Evolutionary conservation across 2,113 vertebrate genomes (phyloP).

Genomic region (Montifringilla adamsi): DNA sequence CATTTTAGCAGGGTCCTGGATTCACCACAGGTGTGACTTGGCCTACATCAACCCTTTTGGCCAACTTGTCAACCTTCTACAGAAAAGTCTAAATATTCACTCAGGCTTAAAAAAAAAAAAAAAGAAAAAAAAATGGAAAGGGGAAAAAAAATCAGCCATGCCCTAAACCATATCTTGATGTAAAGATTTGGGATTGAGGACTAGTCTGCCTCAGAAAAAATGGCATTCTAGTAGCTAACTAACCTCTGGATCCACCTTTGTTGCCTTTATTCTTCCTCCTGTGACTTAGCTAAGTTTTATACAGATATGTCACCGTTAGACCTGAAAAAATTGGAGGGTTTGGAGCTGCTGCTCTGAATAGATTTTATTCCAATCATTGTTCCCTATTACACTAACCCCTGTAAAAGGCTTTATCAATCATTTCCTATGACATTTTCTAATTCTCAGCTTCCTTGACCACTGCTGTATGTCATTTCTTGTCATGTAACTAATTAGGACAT

Average conservation of each 20-base stretch:
- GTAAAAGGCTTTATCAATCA: background rate
- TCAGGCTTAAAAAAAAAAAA: background rate
- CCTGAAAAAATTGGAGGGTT: background rate
- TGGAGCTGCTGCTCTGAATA: background rate
- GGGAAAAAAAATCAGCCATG: rapidly evolving
- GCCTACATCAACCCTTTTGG: background rate
- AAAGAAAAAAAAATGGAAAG: too few relatives aligned
- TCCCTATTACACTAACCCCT: background rate
- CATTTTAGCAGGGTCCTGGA: background rate
- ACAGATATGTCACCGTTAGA: background rate
- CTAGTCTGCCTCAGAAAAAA: background rate
- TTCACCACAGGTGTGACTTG: background rate
- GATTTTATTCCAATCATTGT: background rate
- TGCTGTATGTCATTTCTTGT: background rate
- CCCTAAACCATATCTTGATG: background rate
- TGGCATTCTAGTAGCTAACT: background rate
- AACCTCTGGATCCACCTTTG: background rate
- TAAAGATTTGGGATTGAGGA: background rate
- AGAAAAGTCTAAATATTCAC: background rate
- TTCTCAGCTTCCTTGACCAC: background rate
- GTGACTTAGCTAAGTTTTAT: background rate
- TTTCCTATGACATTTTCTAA: background rate
- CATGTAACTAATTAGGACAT: background rate
- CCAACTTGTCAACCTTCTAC: background rate
- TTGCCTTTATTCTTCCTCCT: background rate